Conservation (phyloP, 2,888 invertebrate genomes). For the Metallyticus violacea region DNA sequence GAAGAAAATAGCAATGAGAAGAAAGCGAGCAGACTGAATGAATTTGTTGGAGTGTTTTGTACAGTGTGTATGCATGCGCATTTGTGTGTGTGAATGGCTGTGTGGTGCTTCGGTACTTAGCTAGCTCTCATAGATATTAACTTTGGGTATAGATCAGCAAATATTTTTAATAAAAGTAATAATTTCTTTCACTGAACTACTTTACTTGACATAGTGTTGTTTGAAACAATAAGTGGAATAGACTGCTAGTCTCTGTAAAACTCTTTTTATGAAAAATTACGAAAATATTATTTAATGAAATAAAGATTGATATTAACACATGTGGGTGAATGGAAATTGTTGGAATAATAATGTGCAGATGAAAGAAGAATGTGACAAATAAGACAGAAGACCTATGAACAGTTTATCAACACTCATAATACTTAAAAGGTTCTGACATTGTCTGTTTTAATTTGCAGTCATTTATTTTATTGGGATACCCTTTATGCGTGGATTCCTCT, state of each 20-base stretch:
- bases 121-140: background rate
- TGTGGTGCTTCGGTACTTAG: background rate
- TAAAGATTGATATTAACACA: background rate
- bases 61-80: background rate
- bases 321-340: background rate
- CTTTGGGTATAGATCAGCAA: background rate
- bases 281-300: background rate
- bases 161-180: background rate
- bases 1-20: slow-evolving; percentile 31
- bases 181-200: background rate
- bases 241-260: background rate
- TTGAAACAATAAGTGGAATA: background rate
- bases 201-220: background rate
- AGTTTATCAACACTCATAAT: background rate
- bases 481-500: background rate
- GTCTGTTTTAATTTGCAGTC: background rate
- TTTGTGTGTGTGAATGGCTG: background rate
- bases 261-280: background rate
- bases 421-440: background rate
- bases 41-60: background rate
- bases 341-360: background rate
- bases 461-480: background rate
- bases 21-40: background rate
- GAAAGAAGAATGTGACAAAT: background rate
- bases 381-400: background rate